A percentile compares a stretch with the other conserved stretches of the same genome.
Conservation (phyloP, 2,888 invertebrate genomes). For the Dryomyza anilis region DNA sequence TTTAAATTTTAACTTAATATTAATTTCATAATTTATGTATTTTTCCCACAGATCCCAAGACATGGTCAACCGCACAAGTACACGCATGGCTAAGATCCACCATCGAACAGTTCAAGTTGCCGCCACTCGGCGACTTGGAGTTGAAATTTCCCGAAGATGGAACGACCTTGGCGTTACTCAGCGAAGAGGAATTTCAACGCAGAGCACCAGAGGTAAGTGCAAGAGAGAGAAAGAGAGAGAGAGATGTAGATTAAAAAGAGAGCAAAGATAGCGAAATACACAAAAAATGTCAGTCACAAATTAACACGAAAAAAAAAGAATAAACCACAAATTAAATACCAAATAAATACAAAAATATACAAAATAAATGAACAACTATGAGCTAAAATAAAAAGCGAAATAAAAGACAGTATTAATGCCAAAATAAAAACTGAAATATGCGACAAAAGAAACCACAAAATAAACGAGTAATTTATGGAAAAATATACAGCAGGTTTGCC, state of each 20-base stretch:
- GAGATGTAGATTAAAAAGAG: neutral
- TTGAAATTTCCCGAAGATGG: constrained; percentile 84
- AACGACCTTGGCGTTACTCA: constrained; percentile 73
- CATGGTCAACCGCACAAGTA: constrained; percentile 85
- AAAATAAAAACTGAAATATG: neutral
- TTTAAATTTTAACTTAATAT: neutral
- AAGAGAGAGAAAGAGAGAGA: neutral
- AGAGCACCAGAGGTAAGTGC: constrained; percentile 77
- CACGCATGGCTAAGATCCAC: constrained; percentile 90
- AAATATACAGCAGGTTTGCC: too few relatives aligned
- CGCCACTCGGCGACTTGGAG: constrained; percentile 73
- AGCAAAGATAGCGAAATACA: neutral
- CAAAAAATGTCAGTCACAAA: neutral
- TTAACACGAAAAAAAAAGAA: neutral
- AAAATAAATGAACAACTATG: too few relatives aligned
- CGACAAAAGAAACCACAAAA: neutral
- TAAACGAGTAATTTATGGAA: neutral
- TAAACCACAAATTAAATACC: too few relatives aligned
- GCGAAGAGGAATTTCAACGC: constrained; percentile 84
- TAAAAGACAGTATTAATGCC: neutral
- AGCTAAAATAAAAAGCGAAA: neutral
- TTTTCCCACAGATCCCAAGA: constrained; percentile 76
- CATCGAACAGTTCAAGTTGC: constrained; percentile 77
- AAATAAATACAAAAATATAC: too few relatives aligned
- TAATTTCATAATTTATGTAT: too few relatives aligned